These are phyloP conservation scores for Nysson spinosus DNA, from an alignment of 2,888 invertebrate species.

Conservation along the genomic window DNA sequence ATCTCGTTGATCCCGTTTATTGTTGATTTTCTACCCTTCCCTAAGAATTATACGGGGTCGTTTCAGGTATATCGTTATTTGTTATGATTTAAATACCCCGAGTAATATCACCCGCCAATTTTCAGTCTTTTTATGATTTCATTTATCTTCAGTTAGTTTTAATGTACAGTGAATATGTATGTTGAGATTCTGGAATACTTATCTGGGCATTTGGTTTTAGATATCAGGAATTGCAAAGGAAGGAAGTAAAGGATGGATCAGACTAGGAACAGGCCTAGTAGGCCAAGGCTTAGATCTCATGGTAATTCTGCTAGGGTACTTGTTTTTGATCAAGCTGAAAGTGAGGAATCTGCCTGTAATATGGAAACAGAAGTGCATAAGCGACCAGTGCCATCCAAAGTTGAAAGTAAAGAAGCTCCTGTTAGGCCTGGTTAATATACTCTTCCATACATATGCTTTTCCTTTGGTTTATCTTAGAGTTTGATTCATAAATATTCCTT, in stretches of 20 bases:
- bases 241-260: constrained; percentile 67
- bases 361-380: constrained; percentile 60
- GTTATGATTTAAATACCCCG: background rate
- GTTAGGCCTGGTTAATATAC: constrained; percentile 66
- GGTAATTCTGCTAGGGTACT: constrained; percentile 86
- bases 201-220: constrained; percentile 3
- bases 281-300: constrained; percentile 73
- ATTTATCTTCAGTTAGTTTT: background rate
- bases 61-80: background rate
- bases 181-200: no score
- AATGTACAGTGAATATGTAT: background rate
- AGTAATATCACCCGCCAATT: no score
- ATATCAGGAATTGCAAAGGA: constrained; percentile 1
- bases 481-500: constrained; percentile 55
- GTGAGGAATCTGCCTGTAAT: constrained; percentile 76
- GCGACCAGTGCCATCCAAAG: constrained; percentile 57
- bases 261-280: constrained; percentile 72
- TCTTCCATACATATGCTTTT: background rate
- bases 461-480: constrained; percentile 11
- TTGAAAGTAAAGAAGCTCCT: constrained; percentile 73
- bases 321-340: constrained; percentile 86
- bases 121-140: background rate
- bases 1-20: constrained; percentile 9
- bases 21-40: constrained; percentile 1
- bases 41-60: constrained; percentile 8